Evolutionary conservation across 2,888 invertebrate genomes (phyloP).

Genomic region (Ferrisia virgata): DNA sequence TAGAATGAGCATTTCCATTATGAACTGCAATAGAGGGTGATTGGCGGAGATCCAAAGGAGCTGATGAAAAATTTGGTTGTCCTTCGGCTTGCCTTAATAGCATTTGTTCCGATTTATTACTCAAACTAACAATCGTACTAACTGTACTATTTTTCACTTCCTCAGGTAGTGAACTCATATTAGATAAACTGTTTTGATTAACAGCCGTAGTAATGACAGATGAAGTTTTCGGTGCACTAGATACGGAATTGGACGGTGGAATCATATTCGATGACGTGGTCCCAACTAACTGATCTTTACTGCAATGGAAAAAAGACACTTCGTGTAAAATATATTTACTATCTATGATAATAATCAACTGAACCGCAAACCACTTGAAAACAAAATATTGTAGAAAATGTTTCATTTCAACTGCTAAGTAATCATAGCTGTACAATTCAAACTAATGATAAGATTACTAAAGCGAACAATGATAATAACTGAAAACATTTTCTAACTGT

Average conservation of each 20-base stretch:
- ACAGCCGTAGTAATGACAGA: not conserved
- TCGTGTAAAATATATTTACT: not conserved
- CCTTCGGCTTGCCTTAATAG: not conserved
- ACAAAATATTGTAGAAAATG: not conserved
- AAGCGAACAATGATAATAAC: not conserved
- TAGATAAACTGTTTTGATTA: not conserved
- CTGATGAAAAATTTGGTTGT: not conserved
- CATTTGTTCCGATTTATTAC: conserved; percentile 17
- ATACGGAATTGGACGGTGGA: not conserved
- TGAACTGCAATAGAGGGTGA: conserved; percentile 51
- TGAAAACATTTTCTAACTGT: not conserved
- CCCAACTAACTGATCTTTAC: not conserved
- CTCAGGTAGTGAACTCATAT: not conserved
- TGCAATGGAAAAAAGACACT: not conserved
- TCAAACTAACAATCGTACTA: not conserved
- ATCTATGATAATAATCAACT: not conserved
- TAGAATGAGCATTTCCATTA: conserved; percentile 47
- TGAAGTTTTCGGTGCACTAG: not conserved
- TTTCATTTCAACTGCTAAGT: not conserved
- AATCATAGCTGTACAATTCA: not conserved
- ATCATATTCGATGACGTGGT: not conserved
- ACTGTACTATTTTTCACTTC: not conserved
- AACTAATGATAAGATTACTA: not conserved
- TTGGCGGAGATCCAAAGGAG: conserved; percentile 56
- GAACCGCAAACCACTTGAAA: not conserved